Evolutionary conservation across 2,797 vertebrate species (phyloP), one percentile per base, ranked within the genome.

Genomic region (Setipinna tenuifilis): DNA sequence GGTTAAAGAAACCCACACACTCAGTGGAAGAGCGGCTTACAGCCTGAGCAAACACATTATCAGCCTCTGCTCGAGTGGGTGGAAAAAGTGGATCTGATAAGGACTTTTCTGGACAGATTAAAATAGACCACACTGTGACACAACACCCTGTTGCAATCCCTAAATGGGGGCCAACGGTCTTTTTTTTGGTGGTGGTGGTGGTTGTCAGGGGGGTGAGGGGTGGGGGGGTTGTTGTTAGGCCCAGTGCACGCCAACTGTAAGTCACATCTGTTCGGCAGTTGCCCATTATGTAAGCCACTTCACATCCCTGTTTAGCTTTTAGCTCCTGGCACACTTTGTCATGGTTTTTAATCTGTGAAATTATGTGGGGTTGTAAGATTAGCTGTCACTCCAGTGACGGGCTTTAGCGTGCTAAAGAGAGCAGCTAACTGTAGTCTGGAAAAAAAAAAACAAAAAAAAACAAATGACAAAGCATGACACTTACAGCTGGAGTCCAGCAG

Each of bases 51-150:
- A 78, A 78, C 19, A 78, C 71, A 78, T 78, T 78, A 78, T 78
- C 71, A 44, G 71, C 17, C 17, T 44, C 31, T 44, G 71, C 71
- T 78, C 16, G 6, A 44, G 71, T 78, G 71, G 71, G 71, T 44
- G 71, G 71, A 75, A 62, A 65, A 65, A 65, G n/a, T 16, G 35
- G 35, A 78, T 78, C 31, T 78, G 71, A 78, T 78, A 78, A 44
- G 71, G 35, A 44, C 16, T 78, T 71, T 19, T 19, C 71, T 78
- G 31, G 16, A 44, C 71, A 44, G 71, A 78, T 78, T 41, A 78
- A 78, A 78, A 44, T 78, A 78, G 71, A 41, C 71, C 71, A 41
- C 35, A 16, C 6, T 6, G 31, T 78, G 71, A 31, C 68, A 35
- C 14, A 75, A 75, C 68, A 75, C 31, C 71, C 19, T 78, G 35